Base-by-base conservation (phyloP, 1,140 invertebrate genomes). In the Anoplophora glabripennis region DNA sequence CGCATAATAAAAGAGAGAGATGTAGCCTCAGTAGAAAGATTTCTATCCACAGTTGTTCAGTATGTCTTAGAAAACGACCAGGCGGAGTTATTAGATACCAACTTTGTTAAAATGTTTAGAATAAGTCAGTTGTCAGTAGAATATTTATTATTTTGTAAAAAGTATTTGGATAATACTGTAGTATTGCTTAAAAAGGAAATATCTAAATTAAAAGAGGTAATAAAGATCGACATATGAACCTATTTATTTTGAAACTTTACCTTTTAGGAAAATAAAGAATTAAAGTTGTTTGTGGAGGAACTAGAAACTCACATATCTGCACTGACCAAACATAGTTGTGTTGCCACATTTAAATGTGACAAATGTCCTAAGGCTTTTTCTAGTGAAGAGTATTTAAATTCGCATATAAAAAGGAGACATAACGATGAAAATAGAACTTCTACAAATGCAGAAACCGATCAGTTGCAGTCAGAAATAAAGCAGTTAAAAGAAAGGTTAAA, bases 111-210 rank as follows among this genome's bases (percentile, higher is more conserved):
- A 72, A 73, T 87, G 53, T 87, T 87, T 66, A 76, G 82, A 11
- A 70, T 88, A 12, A 82, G 85, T 41, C 86, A 88, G 64, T 70
- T 88, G n/a, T 79, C 85, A 1, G 79, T 87, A 3, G 84, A 87
- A 64, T 88, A 86, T 75, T 80, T 87, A 62, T 78, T 86, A 42
- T 86, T 86, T 71, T 87, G 85, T 62, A 82, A 85, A 61, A 83
- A 83, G 61, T 85, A 87, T 67, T 78, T 87, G 35, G 86, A 87
- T 69, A 80, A 83, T 46, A 85, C 83, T 65, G 81, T 87, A 33
- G 77, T 81, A 59, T 78, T 85, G 33, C 68, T 86, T 7, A 82
- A 84, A 61, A 82, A 86, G 63, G 84, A 86, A 70, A 66, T 86
- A 4, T 77, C 74, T 46, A 74, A 75, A 11, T 72, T 83, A 59